Conservation (phyloP, 1,140 invertebrate species). For the Hesperophylax magnus region DNA sequence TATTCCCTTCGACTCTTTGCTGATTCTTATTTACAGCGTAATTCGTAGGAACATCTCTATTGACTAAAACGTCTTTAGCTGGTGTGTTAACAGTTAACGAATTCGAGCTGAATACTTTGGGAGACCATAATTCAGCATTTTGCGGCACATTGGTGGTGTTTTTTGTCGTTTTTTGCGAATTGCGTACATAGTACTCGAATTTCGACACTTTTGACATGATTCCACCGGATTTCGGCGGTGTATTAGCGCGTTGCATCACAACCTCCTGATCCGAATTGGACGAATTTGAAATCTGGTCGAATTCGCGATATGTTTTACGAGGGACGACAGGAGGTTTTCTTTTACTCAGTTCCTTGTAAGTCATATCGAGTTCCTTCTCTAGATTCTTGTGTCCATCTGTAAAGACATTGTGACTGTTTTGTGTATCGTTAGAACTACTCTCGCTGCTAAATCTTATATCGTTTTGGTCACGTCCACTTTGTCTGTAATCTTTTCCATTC, state of each 20-base stretch:
- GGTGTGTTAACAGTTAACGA: constrained; percentile 84
- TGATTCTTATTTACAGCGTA: constrained; percentile 66
- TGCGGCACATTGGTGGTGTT: constrained; percentile 63
- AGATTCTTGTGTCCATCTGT: constrained; percentile 59
- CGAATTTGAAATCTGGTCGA: constrained; percentile 59
- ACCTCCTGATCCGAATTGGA: constrained; percentile 54
- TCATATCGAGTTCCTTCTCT: constrained; percentile 67
- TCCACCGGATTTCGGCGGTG: constrained; percentile 64
- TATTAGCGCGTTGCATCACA: constrained; percentile 16
- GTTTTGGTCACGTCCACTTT: not conserved
- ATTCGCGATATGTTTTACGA: constrained; percentile 64
- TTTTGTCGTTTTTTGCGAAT: constrained; percentile 67
- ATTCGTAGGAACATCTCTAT: constrained; percentile 70
- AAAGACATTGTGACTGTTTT: constrained; percentile 62
- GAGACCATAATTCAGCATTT: constrained; percentile 72
- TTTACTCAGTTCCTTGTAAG: constrained; percentile 65
- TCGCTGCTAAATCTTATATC: constrained; percentile 31
- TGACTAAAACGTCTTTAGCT: constrained; percentile 81
- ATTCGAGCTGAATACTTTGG: constrained; percentile 83
- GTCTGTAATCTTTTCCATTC: not conserved
- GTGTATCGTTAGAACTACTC: constrained; percentile 61
- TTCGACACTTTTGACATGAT: constrained; percentile 76
- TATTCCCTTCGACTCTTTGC: constrained; percentile 6
- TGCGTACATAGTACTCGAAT: constrained; percentile 73
- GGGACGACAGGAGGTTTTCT: constrained; percentile 67